Conservation (phyloP, 1,140 invertebrate species). For the Drosophila ironensis region DNA sequence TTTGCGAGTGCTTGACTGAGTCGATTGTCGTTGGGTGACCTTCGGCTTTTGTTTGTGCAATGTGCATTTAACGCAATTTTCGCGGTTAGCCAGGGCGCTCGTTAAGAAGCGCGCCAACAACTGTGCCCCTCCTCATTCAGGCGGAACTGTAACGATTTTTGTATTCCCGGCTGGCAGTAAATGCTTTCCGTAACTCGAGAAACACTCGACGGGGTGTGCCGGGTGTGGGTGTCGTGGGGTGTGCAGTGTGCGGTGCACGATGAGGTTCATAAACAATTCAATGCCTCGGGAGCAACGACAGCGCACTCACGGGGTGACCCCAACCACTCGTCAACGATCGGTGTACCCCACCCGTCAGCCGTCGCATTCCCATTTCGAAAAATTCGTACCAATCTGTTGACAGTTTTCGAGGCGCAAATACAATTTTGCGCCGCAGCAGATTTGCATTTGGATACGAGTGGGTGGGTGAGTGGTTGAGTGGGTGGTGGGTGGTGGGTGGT, state of each 20-base stretch:
- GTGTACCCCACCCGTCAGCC: neutral
- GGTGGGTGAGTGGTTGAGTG: too few species aligned
- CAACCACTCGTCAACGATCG: conserved; percentile 2
- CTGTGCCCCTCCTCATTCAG: conserved; percentile 48
- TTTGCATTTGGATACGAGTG: neutral
- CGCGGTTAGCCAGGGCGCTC: conserved; percentile 28
- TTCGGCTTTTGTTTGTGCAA: conserved; percentile 40
- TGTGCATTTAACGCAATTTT: conserved; percentile 46
- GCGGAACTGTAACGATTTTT: conserved; percentile 62
- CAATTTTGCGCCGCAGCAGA: neutral
- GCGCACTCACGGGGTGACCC: conserved; percentile 28
- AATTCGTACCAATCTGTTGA: conserved; percentile 62
- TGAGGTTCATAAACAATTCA: conserved; percentile 51
- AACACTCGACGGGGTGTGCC: neutral
- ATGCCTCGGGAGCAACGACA: conserved; percentile 36
- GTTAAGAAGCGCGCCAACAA: conserved; percentile 26
- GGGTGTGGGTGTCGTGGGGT: neutral
- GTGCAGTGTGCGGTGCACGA: conserved; percentile 6
- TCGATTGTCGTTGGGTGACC: conserved; percentile 20
- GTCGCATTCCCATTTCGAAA: conserved; percentile 21
- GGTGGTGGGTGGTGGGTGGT: neutral
- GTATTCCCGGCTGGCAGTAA: conserved; percentile 11
- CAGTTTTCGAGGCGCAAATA: conserved; percentile 61
- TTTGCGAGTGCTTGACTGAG: neutral
- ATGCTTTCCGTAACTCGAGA: conserved; percentile 17